Conservation (phyloP, 2,797 vertebrate species). For the Myotis planiceps region DNA sequence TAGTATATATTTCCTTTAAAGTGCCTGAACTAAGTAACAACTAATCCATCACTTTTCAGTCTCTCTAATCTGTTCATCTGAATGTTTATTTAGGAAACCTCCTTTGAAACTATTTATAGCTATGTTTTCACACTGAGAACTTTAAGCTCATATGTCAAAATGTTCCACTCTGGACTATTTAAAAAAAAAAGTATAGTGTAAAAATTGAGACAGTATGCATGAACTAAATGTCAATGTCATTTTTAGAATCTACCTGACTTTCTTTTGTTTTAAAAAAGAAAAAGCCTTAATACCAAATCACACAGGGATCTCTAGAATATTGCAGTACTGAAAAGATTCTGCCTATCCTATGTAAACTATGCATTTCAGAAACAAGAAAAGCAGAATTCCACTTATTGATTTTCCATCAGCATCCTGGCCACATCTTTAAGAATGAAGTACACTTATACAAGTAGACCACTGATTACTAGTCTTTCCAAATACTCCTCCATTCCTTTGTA, state of each 20-base stretch:
- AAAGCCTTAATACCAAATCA: constrained; percentile 57
- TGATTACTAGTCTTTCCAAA: neutral
- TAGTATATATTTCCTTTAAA: neutral
- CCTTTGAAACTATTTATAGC: neutral
- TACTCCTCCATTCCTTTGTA: neutral
- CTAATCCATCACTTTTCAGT: neutral
- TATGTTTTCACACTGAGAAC: constrained; percentile 46
- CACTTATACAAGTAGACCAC: neutral
- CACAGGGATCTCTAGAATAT: neutral
- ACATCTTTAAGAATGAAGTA: neutral
- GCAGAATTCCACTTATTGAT: neutral
- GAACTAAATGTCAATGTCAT: constrained; percentile 28
- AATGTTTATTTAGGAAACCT: constrained; percentile 17
- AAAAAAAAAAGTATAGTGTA: constrained; percentile 42
- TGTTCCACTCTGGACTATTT: neutral
- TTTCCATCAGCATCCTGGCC: neutral
- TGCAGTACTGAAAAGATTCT: neutral
- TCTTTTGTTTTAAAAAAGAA: constrained; percentile 56
- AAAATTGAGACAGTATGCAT: constrained; percentile 46
- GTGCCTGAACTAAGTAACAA: constrained; percentile 27
- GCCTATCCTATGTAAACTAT: neutral
- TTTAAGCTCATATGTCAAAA: constrained; percentile 59
- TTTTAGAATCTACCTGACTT: constrained; percentile 62
- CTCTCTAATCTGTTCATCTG: constrained; percentile 6
- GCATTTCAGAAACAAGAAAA: neutral